phyloP scores from a whole-genome alignment of 2,888 invertebrate species.

The Drosophila heteroneura region DNA sequence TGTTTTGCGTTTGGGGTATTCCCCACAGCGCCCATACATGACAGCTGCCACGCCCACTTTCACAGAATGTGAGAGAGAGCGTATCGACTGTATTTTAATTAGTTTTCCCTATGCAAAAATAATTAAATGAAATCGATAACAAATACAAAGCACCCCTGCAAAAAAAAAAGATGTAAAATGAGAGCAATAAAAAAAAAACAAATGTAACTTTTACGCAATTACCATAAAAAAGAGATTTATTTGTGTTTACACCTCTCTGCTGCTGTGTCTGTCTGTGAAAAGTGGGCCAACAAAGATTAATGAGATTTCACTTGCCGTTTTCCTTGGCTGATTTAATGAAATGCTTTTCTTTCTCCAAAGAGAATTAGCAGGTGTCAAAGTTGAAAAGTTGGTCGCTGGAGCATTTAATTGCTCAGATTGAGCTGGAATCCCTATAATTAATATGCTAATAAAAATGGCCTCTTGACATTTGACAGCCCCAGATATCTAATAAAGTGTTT shows the following conservation, averaged over 20 bases:
- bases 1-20: conserved; percentile 26
- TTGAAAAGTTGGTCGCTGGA: conserved; percentile 40
- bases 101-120: conserved; percentile 50
- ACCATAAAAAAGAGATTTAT: conserved; percentile 83
- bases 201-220: conserved; percentile 71
- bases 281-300: conserved; percentile 65
- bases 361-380: conserved; percentile 70
- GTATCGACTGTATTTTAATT: conserved; percentile 37
- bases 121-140: conserved; percentile 75
- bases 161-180: conserved; percentile 21
- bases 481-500: conserved; percentile 44
- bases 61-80: no score
- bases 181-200: conserved; percentile 35
- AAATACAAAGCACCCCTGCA: conserved; percentile 31
- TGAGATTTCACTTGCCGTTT: conserved; percentile 50
- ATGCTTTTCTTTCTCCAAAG: conserved; percentile 26
- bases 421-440: conserved; percentile 56
- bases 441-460: conserved; percentile 76
- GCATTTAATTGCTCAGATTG: conserved; percentile 64
- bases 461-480: conserved; percentile 60
- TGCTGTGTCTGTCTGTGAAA: neutral
- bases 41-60: conserved; percentile 18
- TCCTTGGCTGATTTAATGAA: conserved; percentile 22
- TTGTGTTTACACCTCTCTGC: conserved; percentile 65
- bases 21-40: conserved; percentile 31